Conservation (phyloP, 2,797 vertebrate genomes). For the Myiotriccus ornatus region DNA sequence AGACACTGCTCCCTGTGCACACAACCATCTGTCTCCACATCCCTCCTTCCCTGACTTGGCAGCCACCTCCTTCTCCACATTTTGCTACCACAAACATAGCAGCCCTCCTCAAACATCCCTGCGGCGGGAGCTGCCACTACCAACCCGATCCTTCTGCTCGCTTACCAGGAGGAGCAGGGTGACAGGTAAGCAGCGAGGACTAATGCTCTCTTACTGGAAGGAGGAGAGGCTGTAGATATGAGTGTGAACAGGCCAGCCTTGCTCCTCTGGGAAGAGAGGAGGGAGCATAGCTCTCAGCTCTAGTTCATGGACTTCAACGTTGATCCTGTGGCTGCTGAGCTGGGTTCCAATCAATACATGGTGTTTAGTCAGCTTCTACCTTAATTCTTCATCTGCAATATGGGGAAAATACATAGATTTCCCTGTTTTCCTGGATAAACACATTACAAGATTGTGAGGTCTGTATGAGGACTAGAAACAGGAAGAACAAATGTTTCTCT, state of each 20-base stretch:
- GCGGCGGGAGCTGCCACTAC: background rate
- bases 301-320: background rate
- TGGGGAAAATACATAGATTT: background rate
- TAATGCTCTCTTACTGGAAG: rapidly evolving
- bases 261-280: background rate
- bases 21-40: background rate
- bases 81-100: background rate
- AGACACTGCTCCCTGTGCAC: background rate
- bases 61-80: background rate
- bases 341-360: background rate
- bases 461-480: background rate
- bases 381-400: background rate
- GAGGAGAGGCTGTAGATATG: background rate
- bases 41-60: background rate
- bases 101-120: background rate
- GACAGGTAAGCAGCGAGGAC: background rate
- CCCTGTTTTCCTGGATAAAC: background rate
- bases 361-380: background rate
- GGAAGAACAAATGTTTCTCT: background rate
- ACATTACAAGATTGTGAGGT: background rate
- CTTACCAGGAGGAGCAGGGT: background rate
- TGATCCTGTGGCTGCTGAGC: background rate
- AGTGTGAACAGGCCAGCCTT: rapidly evolving
- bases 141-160: background rate
- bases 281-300: background rate